These are phyloP conservation scores for Theristus sp. DNA, from an alignment of 2,888 invertebrate species.

Conservation along the genomic window DNA sequence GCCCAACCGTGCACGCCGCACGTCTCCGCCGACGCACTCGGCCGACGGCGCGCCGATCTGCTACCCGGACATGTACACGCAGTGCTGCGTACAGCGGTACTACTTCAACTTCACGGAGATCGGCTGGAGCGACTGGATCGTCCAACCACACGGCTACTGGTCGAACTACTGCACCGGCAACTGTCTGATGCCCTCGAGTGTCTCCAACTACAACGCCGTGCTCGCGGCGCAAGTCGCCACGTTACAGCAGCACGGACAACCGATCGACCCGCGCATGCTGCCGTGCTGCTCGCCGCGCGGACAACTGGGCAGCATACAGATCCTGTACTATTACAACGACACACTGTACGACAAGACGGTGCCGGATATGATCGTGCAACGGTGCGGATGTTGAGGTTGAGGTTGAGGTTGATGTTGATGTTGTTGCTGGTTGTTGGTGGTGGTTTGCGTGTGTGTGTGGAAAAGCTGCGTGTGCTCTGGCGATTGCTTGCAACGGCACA, in stretches of 20 bases:
- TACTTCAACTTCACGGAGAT: conserved; percentile 75
- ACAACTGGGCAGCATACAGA: not conserved
- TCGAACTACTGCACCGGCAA: conserved; percentile 82
- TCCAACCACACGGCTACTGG: conserved; percentile 69
- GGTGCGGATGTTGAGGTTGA: conserved; percentile 64
- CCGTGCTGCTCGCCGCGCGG: conserved; percentile 2
- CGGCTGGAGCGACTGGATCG: conserved; percentile 88
- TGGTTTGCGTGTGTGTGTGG: no score
- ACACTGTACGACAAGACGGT: conserved; percentile 5
- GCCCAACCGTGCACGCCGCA: not conserved
- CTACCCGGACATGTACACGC: conserved; percentile 37
- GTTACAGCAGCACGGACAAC: not conserved
- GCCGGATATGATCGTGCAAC: conserved; percentile 45
- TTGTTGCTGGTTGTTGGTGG: no score
- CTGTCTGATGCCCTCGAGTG: conserved; percentile 61
- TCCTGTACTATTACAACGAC: no score
- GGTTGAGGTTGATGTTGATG: no score
- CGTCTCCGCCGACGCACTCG: not conserved
- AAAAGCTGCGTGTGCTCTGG: no score
- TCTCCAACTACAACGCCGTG: conserved; percentile 65
- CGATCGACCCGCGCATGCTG: not conserved
- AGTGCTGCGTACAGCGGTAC: conserved; percentile 71
- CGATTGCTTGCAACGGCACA: no score
- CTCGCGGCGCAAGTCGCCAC: conserved; percentile 62
- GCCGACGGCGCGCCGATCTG: not conserved